A percentile compares a stretch with the other conserved stretches of the same genome.
These are phyloP conservation scores for Anguilla marmorata DNA, from an alignment of 2,797 vertebrate genomes.

Conservation along the genomic window DNA sequence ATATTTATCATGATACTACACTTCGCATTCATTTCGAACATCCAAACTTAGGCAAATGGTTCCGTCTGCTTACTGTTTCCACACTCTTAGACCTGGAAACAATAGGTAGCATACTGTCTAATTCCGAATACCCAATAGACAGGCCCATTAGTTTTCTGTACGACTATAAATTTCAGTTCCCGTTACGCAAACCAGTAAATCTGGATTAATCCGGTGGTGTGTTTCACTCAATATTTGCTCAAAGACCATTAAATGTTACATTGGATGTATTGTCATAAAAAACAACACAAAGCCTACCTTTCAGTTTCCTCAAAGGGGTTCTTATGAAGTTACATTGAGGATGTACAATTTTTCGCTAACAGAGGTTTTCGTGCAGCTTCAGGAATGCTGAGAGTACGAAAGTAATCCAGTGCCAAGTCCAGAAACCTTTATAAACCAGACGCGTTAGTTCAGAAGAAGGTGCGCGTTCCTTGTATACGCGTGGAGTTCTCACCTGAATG, in stretches of 20 bases:
- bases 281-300: slow-evolving; percentile 53
- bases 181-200: slow-evolving; percentile 10
- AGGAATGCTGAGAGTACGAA: slow-evolving; percentile 25
- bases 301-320: slow-evolving; percentile 49
- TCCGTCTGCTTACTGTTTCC: not conserved
- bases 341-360: slow-evolving; percentile 34
- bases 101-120: not conserved
- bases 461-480: slow-evolving; percentile 51
- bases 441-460: slow-evolving; percentile 50
- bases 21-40: not conserved
- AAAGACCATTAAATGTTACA: not conserved
- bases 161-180: not conserved
- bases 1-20: not conserved
- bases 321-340: slow-evolving; percentile 62
- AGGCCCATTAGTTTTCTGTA: slow-evolving; percentile 15
- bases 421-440: slow-evolving; percentile 55
- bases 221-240: not conserved
- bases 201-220: not conserved
- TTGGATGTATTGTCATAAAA: not conserved
- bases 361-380: slow-evolving; percentile 30
- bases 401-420: slow-evolving; percentile 42
- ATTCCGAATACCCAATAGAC: not conserved
- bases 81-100: not conserved
- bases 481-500: slow-evolving; percentile 64
- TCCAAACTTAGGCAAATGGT: not conserved